Conservation (phyloP, 2,888 invertebrate genomes). For the Mesorhabditis spiculigera region DNA sequence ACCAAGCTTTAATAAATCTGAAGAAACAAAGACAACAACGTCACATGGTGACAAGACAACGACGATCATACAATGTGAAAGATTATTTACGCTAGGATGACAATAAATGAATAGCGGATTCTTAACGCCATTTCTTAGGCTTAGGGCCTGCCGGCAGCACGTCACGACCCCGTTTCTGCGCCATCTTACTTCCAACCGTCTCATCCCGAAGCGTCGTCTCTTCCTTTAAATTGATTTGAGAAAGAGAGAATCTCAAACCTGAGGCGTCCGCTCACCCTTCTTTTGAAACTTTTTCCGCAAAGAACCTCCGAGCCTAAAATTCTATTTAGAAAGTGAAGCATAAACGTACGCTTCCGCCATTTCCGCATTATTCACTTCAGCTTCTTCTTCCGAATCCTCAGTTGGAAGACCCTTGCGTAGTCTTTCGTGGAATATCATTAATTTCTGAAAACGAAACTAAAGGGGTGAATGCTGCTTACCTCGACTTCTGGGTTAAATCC, state of each 20-base stretch:
- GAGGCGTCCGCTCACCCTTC: not conserved
- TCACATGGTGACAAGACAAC: too few relatives aligned
- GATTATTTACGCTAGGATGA: too few relatives aligned
- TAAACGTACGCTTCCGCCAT: conserved; percentile 32
- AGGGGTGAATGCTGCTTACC: conserved; percentile 40
- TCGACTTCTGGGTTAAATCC: conserved; percentile 92
- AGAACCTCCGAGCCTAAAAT: not conserved
- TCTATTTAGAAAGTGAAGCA: not conserved
- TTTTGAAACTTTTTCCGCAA: not conserved
- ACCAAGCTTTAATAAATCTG: not conserved
- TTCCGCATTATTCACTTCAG: conserved; percentile 36
- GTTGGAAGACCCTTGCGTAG: conserved; percentile 28
- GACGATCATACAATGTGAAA: too few relatives aligned
- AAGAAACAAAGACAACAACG: not conserved
- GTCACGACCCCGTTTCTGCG: not conserved
- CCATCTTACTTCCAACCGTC: conserved; percentile 2
- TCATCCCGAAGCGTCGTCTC: not conserved
- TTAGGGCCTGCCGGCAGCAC: not conserved
- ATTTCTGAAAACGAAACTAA: conserved; percentile 20
- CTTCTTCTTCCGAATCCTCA: conserved; percentile 27
- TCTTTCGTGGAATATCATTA: conserved; percentile 36
- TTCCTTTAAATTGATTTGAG: not conserved
- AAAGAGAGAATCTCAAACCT: not conserved
- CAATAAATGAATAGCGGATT: too few relatives aligned
- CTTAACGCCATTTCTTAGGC: too few relatives aligned